Evolutionary conservation across 1,140 invertebrate species (phyloP), one percentile per base, ranked within the genome.

Genomic region (Pseudomyrmex gracilis): DNA sequence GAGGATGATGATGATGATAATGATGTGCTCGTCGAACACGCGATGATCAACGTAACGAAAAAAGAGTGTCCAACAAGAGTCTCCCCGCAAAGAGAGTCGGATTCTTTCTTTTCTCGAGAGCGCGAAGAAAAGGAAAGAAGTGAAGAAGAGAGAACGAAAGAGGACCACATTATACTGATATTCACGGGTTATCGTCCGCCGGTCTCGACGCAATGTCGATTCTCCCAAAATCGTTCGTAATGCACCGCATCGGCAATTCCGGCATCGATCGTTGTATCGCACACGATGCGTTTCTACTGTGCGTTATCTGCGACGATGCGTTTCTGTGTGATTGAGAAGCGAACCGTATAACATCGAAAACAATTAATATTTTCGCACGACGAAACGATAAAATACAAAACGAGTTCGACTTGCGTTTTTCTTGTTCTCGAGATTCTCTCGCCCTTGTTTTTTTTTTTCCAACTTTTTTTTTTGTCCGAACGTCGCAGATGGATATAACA

Each of bases 181-280:
- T 61, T 55, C 15, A 53, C 53, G 57, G 12, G 58, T 67, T 17
- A 13, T 47, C 13, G 12, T 45, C n/a, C 7, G 55, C 20, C 55
- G 64, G 61, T 85, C 5, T 34, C 24, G 55, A 82, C 66, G 51
- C 17, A 63, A 57, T 57, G 60, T 70, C 68, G 76, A 86, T 74
- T 70, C 9, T 51, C 60, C 49, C 9, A 34, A 66, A 66, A 86
- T 78, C 57, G 51, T 17, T 13, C 49, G 13, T 70, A 45, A 12
- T 60, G 7, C 47, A 20, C n/a, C 49, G 7, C 34, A 20, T 12
- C 49, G 49, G 13, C 17, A 10, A 83, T 47, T 57, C 53, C n/a
- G 57, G 15, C 53, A 84, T 80, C 67, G 67, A 61, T 73, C 55
- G 15, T 2, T 15, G 45, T 34, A 7, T 34, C 34, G 7, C 5